Percentiles rank a stretch among this genome's conserved stretches.
Conservation (phyloP, 2,113 vertebrate species). For the Psittacula cyanocephala region DNA sequence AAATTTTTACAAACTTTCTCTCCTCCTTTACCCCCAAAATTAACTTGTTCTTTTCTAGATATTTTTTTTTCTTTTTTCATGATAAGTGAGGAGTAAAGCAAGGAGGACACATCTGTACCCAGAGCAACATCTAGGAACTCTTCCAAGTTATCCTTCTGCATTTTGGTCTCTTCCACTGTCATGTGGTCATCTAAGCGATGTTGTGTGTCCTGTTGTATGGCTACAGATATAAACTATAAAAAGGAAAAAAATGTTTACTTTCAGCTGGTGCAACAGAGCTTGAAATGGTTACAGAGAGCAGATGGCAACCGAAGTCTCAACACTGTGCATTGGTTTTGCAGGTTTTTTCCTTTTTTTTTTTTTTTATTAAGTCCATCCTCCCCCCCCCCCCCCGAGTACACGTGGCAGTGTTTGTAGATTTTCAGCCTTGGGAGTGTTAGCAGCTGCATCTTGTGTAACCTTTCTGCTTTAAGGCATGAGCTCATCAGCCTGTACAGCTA, state of each 20-base stretch:
- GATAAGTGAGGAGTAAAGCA: neutral
- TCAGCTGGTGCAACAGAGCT: neutral
- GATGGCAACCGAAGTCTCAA: neutral
- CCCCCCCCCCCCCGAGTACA: neutral
- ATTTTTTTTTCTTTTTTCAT: neutral
- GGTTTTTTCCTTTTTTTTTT: neutral
- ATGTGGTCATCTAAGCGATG: neutral
- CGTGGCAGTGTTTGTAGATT: slow-evolving; percentile 35
- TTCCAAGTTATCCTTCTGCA: slow-evolving; percentile 5
- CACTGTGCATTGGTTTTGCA: neutral
- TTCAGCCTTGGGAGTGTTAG: neutral
- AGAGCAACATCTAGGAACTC: slow-evolving; percentile 18
- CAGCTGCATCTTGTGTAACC: slow-evolving; percentile 6
- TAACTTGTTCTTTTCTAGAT: neutral
- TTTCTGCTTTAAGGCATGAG: neutral
- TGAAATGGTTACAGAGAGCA: slow-evolving; percentile 21
- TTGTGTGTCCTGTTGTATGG: slow-evolving; percentile 4
- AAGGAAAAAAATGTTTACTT: slow-evolving; percentile 10
- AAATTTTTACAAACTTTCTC: slow-evolving; percentile 38
- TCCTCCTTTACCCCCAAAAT: neutral
- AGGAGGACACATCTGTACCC: neutral
- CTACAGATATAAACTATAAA: neutral
- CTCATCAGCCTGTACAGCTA: neutral
- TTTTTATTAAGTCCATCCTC: neutral
- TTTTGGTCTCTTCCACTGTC: slow-evolving; percentile 8